These are phyloP conservation scores for Ageneiosus marmoratus DNA, from an alignment of 2,113 vertebrate genomes.

Conservation along the genomic window DNA sequence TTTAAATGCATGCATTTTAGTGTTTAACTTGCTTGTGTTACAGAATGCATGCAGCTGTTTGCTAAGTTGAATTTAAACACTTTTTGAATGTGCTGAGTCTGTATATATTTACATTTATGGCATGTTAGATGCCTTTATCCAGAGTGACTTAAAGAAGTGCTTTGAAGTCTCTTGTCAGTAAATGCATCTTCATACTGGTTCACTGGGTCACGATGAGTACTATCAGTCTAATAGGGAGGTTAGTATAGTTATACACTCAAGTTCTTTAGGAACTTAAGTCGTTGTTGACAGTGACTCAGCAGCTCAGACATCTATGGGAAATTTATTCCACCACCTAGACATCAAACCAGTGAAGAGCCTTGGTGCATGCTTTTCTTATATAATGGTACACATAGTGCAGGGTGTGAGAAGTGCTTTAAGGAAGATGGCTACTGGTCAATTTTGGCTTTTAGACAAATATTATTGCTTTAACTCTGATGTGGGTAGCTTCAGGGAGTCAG, in stretches of 20 bases:
- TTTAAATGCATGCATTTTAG: not conserved
- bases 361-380: not conserved
- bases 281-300: not conserved
- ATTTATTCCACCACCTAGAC: not conserved
- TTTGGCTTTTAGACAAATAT: not conserved
- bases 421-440: not conserved
- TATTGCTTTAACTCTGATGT: not conserved
- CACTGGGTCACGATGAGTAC: not conserved
- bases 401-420: not conserved
- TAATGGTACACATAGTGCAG: not conserved
- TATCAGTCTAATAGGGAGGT: not conserved
- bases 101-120: not conserved
- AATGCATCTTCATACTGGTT: not conserved
- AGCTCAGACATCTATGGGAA: not conserved
- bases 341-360: not conserved
- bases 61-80: not conserved
- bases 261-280: not conserved
- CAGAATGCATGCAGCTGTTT: not conserved
- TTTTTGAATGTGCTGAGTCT: not conserved
- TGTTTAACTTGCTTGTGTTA: constrained; percentile 9
- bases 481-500: not conserved
- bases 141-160: not conserved
- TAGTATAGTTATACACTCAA: not conserved
- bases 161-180: not conserved
- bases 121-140: not conserved